Percentiles rank a stretch among this genome's conserved stretches.
phyloP scores from a whole-genome alignment of 2,888 invertebrate species.

The Caenorhabditis sp. region DNA sequence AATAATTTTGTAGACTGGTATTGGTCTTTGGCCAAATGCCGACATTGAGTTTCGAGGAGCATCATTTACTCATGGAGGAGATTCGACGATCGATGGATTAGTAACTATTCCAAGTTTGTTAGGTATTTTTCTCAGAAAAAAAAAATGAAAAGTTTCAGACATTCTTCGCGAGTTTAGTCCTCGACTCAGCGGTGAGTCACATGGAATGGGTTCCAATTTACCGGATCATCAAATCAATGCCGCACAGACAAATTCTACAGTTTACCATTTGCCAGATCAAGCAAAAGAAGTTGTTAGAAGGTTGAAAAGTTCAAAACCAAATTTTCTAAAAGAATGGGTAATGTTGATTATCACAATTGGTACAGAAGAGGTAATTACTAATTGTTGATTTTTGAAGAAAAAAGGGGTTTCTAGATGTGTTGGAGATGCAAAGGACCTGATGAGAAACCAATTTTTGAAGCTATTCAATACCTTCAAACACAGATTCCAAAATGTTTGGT shows the following conservation, averaged over 20 bases:
- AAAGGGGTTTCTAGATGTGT: constrained; percentile 52
- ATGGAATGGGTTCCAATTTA: constrained; percentile 67
- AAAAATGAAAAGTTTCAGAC: no score
- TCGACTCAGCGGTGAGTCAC: constrained; percentile 52
- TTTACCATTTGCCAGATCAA: constrained; percentile 57
- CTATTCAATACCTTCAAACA: constrained; percentile 57
- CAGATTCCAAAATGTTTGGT: constrained; percentile 65
- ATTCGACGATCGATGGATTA: constrained; percentile 70
- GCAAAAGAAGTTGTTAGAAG: constrained; percentile 60
- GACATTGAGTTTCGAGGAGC: constrained; percentile 68
- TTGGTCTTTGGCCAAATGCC: constrained; percentile 64
- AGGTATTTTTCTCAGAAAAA: no score
- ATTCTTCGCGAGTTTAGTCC: constrained; percentile 67
- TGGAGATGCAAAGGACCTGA: constrained; percentile 56
- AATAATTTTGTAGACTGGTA: constrained; percentile 53
- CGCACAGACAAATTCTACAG: constrained; percentile 59
- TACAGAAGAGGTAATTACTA: constrained; percentile 61
- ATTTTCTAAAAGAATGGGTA: constrained; percentile 64
- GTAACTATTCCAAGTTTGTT: constrained; percentile 65
- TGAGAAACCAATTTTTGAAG: constrained; percentile 50
- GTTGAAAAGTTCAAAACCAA: constrained; percentile 47
- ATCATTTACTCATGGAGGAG: constrained; percentile 67
- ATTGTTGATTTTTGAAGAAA: neutral
- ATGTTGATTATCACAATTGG: constrained; percentile 69
- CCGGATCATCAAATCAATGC: constrained; percentile 66